phyloP scores from a whole-genome alignment of 2,888 invertebrate species.

The Nomada fucata region DNA sequence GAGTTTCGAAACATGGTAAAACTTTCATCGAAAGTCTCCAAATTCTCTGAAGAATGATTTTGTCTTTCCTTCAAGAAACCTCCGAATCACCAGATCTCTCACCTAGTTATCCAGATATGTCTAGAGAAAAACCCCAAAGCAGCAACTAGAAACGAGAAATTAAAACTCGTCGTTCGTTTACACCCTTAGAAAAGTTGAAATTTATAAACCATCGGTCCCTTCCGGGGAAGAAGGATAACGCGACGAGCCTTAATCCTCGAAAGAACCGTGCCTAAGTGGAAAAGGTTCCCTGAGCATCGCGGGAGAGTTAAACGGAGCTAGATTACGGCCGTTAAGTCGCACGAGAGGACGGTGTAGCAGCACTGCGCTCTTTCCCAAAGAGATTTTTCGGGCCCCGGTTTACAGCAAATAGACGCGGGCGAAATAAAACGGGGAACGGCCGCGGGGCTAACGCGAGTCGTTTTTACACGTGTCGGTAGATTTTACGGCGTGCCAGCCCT shows the following conservation, averaged over 20 bases:
- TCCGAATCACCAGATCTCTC: no score
- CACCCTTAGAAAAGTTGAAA: no score
- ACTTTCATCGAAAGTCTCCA: no score
- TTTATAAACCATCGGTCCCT: background rate
- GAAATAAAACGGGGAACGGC: slow-evolving; percentile 47
- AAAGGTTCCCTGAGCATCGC: background rate
- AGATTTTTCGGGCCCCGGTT: slow-evolving; percentile 49
- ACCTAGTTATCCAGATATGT: no score
- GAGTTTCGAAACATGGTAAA: no score
- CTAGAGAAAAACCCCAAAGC: no score
- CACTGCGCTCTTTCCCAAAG: slow-evolving; percentile 24
- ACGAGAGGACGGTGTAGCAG: slow-evolving; percentile 24
- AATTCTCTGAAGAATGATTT: no score
- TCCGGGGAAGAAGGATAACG: background rate
- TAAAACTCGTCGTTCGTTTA: no score
- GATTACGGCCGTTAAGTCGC: slow-evolving; percentile 35
- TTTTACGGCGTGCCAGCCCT: slow-evolving; percentile 68
- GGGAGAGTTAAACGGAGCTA: slow-evolving; percentile 28
- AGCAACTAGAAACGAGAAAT: no score
- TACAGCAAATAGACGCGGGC: slow-evolving; percentile 45
- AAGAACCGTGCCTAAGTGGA: slow-evolving; percentile 18
- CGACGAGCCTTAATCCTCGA: slow-evolving; percentile 6
- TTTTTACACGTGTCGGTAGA: slow-evolving; percentile 67
- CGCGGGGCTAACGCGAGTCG: slow-evolving; percentile 43
- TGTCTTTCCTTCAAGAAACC: no score